Conservation (phyloP, 2,797 vertebrate species). For the Ambastaia sidthimunki region DNA sequence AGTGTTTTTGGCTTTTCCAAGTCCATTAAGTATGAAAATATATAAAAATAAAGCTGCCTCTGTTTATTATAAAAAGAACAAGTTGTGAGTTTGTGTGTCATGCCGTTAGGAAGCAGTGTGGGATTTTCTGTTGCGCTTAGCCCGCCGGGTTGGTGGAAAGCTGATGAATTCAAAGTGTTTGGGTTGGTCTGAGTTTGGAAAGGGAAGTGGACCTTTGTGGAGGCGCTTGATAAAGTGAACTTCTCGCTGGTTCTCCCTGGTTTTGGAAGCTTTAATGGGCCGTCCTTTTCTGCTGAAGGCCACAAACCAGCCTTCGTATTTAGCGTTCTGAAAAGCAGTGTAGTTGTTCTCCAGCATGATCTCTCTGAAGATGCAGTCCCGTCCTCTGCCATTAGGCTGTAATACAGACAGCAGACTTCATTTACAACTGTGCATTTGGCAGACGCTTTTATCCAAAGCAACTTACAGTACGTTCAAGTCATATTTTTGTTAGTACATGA, state of each 20-base stretch:
- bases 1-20: constrained; percentile 57
- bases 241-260: constrained; percentile 88
- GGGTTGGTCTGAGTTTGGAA: constrained; percentile 84
- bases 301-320: constrained; percentile 89
- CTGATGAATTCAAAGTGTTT: constrained; percentile 89
- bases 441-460: too few relatives aligned
- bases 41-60: constrained; percentile 80
- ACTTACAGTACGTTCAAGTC: too few relatives aligned
- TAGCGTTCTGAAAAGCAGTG: constrained; percentile 88
- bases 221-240: constrained; percentile 94
- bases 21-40: constrained; percentile 71
- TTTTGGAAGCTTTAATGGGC: constrained; percentile 86
- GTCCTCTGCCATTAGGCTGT: constrained; percentile 85
- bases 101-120: constrained; percentile 70
- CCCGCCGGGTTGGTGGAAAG: constrained; percentile 79
- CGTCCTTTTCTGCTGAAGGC: constrained; percentile 88
- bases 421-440: too few relatives aligned
- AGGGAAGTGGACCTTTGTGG: constrained; percentile 85
- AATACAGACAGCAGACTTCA: constrained; percentile 1
- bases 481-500: too few relatives aligned
- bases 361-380: constrained; percentile 91
- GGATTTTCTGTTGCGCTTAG: constrained; percentile 84
- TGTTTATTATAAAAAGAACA: constrained; percentile 61
- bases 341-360: constrained; percentile 94
- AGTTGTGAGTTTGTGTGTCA: constrained; percentile 56